phyloP scores from a whole-genome alignment of 2,888 invertebrate species.

The Agelastica alni region DNA sequence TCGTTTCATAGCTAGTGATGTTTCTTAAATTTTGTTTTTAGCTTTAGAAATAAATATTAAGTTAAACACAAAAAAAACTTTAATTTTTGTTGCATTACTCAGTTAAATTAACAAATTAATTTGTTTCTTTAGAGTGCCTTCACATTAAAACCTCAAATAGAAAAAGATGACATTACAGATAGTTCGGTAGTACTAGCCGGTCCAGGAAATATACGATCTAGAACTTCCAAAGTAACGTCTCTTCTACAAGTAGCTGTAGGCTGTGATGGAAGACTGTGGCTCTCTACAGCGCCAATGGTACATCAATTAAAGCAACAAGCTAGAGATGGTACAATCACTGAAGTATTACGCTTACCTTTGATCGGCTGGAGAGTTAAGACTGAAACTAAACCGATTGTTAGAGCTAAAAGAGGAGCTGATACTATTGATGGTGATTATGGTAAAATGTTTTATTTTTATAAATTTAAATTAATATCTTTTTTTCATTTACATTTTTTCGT shows the following conservation, averaged over 20 bases:
- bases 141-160: conserved; percentile 57
- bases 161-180: conserved; percentile 55
- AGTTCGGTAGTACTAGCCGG: conserved; percentile 60
- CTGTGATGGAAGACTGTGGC: conserved; percentile 72
- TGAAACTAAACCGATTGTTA: conserved; percentile 51
- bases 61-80: too few relatives aligned
- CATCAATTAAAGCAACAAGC: conserved; percentile 71
- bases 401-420: conserved; percentile 39
- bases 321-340: conserved; percentile 71
- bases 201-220: conserved; percentile 59
- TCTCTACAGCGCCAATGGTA: conserved; percentile 68
- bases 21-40: too few relatives aligned
- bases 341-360: conserved; percentile 70
- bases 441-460: conserved; percentile 25
- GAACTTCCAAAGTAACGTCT: conserved; percentile 56
- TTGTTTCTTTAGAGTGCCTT: conserved; percentile 59
- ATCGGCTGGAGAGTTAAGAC: conserved; percentile 70
- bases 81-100: too few relatives aligned
- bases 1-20: too few relatives aligned
- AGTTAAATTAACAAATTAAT: too few relatives aligned
- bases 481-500: too few relatives aligned
- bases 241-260: conserved; percentile 69
- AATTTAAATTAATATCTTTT: too few relatives aligned
- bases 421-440: conserved; percentile 36
- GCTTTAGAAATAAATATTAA: too few relatives aligned